Percentiles rank a stretch among this genome's conserved stretches.
phyloP scores from a whole-genome alignment of 2,113 vertebrate genomes.

The Coptodon bakossiorum region DNA sequence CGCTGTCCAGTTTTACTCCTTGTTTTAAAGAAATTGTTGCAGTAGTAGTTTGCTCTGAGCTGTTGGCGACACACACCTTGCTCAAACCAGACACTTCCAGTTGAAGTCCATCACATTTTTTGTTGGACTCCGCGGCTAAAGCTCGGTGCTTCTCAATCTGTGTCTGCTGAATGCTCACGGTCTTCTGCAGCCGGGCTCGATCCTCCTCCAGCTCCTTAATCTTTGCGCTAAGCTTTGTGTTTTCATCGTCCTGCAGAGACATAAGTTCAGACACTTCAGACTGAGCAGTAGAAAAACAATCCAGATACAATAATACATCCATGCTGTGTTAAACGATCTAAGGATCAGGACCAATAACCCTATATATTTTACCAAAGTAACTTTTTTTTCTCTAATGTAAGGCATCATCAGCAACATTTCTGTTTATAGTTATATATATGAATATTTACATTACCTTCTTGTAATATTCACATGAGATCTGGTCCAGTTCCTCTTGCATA shows the following conservation, averaged over 20 bases:
- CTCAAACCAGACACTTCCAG: conserved; percentile 74
- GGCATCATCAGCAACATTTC: not conserved
- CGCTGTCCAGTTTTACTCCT: not conserved
- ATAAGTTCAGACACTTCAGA: not conserved
- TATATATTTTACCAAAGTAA: not conserved
- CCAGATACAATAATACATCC: not conserved
- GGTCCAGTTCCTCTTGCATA: conserved; percentile 85
- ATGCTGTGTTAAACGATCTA: not conserved
- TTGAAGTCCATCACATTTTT: conserved; percentile 76
- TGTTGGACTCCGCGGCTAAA: conserved; percentile 78
- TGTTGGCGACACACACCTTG: conserved; percentile 71
- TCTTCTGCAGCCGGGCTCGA: conserved; percentile 74
- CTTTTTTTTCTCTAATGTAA: not conserved
- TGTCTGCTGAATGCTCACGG: conserved; percentile 72
- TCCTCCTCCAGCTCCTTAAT: conserved; percentile 82
- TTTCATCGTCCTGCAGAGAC: conserved; percentile 81
- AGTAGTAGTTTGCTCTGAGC: not conserved
- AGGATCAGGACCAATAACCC: not conserved
- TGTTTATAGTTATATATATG: not conserved
- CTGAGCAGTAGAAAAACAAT: not conserved
- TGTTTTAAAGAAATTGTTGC: not conserved
- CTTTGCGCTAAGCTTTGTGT: conserved; percentile 68
- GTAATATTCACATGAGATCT: conserved; percentile 74
- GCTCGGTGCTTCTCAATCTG: conserved; percentile 84
- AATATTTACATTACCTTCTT: conserved; percentile 77